Evolutionary conservation across 2,888 invertebrate species (phyloP), one percentile per base, ranked within the genome.

Genomic region (Thumatha senex): DNA sequence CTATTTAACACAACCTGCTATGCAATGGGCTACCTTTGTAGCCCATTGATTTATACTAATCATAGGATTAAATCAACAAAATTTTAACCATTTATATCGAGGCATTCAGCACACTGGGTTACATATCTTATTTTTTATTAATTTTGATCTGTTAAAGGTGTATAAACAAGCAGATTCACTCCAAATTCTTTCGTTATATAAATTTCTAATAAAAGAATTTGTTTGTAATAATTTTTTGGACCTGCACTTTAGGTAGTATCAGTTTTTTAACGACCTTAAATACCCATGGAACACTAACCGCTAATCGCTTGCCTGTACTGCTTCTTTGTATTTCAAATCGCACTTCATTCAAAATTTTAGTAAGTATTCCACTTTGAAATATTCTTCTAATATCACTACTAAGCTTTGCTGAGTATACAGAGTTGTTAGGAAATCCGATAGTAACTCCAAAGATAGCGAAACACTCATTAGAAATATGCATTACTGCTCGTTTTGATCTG

Each of bases 391-490:
- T 89, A 50, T 95, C 93, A 0, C 82, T 78, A 67, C 93, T 94
- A 10, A 96, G 77, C 58, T 94, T 92, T 0, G 90, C 86, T 4
- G 93, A 92, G 70, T 95, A 95, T 0, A 95, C 85, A 0, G 96
- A 94, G 62, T 94, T 92, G 45, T 92, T 92, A 0, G 94, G 94
- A 66, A 94, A 94, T 1, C 93, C 88, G 40, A 95, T 86, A 0
- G 94, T 93, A 0, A 96, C 94, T 47, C 95, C 93, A 61, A 95
- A 96, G 0, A 94, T 94, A 0, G 94, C 94, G 66, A 96, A 95
- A 70, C 96, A 96, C 81, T 96, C 94, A 36, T 94, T 90, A 46
- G 95, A 95, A 46, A 96, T 92, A 69, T 96, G 96, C 30, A 96
- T 86, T 1, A 94, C 86, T 0, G 94, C 93, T 46, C 95, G 92